Evolutionary conservation across 2,797 vertebrate genomes (phyloP).

Genomic region (Rhyacichthys aspro): DNA sequence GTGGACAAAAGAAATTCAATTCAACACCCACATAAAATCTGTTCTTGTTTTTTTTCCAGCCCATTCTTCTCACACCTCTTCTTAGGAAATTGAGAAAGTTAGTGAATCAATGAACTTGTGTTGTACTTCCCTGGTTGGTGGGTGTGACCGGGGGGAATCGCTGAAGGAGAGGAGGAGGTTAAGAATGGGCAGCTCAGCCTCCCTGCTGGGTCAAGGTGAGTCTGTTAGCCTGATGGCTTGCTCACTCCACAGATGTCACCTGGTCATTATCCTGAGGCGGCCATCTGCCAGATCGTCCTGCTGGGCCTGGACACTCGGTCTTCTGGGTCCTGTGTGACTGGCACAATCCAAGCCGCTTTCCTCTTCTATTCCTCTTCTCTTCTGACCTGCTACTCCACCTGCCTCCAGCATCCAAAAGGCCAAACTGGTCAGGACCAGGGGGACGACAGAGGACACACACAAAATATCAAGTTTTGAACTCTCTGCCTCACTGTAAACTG

Average conservation of each 20-base stretch:
- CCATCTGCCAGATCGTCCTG: conserved; percentile 76
- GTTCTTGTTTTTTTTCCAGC: conserved; percentile 43
- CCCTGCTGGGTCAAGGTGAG: conserved; percentile 69
- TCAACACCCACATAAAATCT: conserved; percentile 71
- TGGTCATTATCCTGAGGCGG: conserved; percentile 69
- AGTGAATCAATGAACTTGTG: conserved; percentile 64
- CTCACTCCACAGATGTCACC: conserved; percentile 77
- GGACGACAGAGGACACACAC: conserved; percentile 47
- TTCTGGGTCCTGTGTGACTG: conserved; percentile 62
- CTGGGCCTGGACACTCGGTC: conserved; percentile 67
- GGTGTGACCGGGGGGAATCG: conserved; percentile 48
- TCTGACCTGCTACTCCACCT: conserved; percentile 54
- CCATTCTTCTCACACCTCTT: conserved; percentile 63
- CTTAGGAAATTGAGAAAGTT: conserved; percentile 53
- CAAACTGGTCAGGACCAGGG: conserved; percentile 39
- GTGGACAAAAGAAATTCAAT: conserved; percentile 63
- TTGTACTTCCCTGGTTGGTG: conserved; percentile 47
- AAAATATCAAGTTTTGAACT: conserved; percentile 52
- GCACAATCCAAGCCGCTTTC: conserved; percentile 49
- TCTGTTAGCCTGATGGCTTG: conserved; percentile 68
- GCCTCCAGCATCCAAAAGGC: conserved; percentile 48
- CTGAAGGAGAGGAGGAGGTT: conserved; percentile 36
- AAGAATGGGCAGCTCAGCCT: conserved; percentile 52
- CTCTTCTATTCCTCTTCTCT: conserved; percentile 37
- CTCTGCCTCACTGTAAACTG: conserved; percentile 46